Evolutionary conservation across 2,888 invertebrate genomes (phyloP), one percentile per base, ranked within the genome.

Genomic region (Oscheius myriophilus): DNA sequence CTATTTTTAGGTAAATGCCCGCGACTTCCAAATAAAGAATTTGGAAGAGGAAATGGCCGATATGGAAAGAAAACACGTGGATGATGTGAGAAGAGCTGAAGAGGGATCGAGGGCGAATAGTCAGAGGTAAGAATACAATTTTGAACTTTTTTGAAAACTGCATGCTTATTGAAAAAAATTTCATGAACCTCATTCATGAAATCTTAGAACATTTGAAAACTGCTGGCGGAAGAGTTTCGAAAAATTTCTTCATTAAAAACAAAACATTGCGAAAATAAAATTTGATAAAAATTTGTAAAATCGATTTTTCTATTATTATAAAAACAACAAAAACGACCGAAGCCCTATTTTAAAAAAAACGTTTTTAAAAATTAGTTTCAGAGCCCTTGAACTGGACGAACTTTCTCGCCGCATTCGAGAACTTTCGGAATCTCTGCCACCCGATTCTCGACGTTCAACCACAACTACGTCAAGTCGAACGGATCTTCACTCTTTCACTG

Each of bases 381-480:
- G 73, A 41, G 70, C 70, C 14, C 55, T 70, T 26, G 73, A 73
- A 42, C 42, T 73, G 41, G 72, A 72, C 18, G 72, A 72, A 46
- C 42, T 72, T 1, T 69, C 69, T 0, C 54, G 69, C 33, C 58
- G 69, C 42, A 42, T 72, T 39, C 61, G 69, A 14, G 72, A 72
- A 39, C 53, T 72, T 1, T 70, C 72, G 2, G 69, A 72, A 33
- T 72, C 72, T 3, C 43, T 69, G 14, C 68, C 71, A 23, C 42
- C 67, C 1, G 67, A 67, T 11, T 52, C 58, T 16, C 33, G 67
- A 12, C 18, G 63, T 11, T 61, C 61, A 3, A 18, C 14, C 18
- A 49, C n/a, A n/a, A n/a, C 49, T 11, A 21, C 25, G 33, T 33
- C 33, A 33, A 33, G 33, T 33, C n/a, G n/a, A n/a, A n/a, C n/a